These are phyloP conservation scores for Beroe forskalii DNA, from an alignment of 37 sponge, comb jelly and placozoan species.

Conservation along the genomic window DNA sequence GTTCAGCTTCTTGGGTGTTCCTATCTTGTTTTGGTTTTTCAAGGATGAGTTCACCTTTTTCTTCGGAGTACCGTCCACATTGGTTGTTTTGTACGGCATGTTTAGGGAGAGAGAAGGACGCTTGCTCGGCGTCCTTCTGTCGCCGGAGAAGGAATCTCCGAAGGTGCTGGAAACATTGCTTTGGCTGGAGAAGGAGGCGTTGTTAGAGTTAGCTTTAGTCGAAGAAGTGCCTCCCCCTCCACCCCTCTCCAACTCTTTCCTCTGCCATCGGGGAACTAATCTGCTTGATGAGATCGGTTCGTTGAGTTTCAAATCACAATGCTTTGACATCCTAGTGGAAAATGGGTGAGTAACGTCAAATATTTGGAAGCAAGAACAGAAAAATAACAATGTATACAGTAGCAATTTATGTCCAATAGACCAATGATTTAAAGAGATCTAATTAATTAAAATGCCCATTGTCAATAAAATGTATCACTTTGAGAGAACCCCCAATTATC, in stretches of 20 bases:
- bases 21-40: constrained; percentile 33
- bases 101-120: constrained; percentile 36
- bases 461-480: too few relatives aligned
- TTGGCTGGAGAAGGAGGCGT: constrained; percentile 42
- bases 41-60: constrained; percentile 30
- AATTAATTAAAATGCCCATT: too few relatives aligned
- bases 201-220: background rate
- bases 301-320: constrained; percentile 40
- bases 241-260: background rate
- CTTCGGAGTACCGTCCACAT: constrained; percentile 49
- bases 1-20: constrained; percentile 40
- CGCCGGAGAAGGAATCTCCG: constrained; percentile 37
- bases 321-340: constrained; percentile 23
- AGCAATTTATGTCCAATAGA: too few relatives aligned
- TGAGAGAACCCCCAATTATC: too few relatives aligned
- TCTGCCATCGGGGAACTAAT: constrained; percentile 46
- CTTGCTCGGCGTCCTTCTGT: constrained; percentile 20
- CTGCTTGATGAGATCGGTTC: constrained; percentile 19
- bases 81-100: constrained; percentile 65
- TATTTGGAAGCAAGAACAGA: too few relatives aligned
- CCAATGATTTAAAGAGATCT: too few relatives aligned
- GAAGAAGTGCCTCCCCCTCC: background rate
- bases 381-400: too few relatives aligned
- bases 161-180: constrained; percentile 62
- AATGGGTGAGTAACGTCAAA: too few relatives aligned